These are phyloP conservation scores for Metaphire vulgaris DNA, from an alignment of 1,140 invertebrate genomes.

Conservation along the genomic window DNA sequence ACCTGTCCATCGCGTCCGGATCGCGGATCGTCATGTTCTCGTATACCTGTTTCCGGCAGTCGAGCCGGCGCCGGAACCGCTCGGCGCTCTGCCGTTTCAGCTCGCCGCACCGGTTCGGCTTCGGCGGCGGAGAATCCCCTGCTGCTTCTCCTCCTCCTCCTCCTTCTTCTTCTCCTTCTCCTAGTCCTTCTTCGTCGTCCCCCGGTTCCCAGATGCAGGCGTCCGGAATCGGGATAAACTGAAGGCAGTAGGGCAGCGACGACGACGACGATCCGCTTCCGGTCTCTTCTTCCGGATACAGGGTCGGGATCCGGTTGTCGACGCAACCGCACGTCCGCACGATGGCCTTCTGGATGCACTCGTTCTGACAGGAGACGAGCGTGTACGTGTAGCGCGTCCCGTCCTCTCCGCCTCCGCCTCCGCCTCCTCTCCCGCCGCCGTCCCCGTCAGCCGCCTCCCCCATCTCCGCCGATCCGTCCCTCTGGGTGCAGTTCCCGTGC, in stretches of 20 bases:
- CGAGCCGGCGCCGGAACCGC: background rate
- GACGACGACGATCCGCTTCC: background rate
- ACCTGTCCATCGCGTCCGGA: conserved; percentile 24
- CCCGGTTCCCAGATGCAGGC: background rate
- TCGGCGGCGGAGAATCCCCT: background rate
- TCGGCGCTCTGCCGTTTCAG: background rate
- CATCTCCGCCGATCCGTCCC: background rate
- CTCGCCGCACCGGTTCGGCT: background rate
- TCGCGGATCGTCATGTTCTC: conserved; percentile 29
- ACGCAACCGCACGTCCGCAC: conserved; percentile 24
- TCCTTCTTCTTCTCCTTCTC: background rate
- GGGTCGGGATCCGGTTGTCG: conserved; percentile 25
- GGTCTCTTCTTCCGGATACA: background rate
- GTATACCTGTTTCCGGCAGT: conserved; percentile 27
- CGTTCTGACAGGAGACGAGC: conserved; percentile 29
- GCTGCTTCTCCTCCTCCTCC: background rate
- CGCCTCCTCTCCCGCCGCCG: background rate
- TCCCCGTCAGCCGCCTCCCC: background rate
- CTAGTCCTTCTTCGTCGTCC: background rate
- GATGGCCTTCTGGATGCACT: conserved; percentile 29
- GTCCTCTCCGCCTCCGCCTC: background rate
- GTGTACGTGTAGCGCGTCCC: conserved; percentile 27
- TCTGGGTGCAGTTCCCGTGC: conserved; percentile 27
- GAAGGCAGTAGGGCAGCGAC: background rate
- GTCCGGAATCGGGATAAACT: background rate